phyloP scores from a whole-genome alignment of 2,888 invertebrate genomes.

The Melieria omissa region DNA sequence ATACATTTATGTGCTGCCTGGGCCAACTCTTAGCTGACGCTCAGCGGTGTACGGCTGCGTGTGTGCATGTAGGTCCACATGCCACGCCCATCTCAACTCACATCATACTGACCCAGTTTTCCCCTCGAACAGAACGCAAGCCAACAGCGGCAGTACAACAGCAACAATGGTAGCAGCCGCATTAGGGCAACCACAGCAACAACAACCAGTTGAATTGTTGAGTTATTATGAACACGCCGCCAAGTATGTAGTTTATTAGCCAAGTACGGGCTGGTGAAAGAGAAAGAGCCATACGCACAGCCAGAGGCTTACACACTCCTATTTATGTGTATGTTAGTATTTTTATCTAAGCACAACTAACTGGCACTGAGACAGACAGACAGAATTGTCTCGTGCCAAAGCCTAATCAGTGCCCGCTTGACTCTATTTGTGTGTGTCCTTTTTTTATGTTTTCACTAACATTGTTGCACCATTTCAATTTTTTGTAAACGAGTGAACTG shows the following conservation, averaged over 20 bases:
- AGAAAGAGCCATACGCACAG: too few species aligned
- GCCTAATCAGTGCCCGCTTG: constrained; percentile 22
- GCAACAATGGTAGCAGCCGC: not conserved
- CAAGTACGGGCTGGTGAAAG: constrained; percentile 2
- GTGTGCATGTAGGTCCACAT: too few species aligned
- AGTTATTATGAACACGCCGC: not conserved
- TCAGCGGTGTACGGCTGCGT: too few species aligned
- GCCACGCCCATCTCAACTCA: too few species aligned
- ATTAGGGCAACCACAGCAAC: not conserved
- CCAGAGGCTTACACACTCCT: too few species aligned
- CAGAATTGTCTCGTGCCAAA: constrained; percentile 25
- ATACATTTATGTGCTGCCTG: too few species aligned
- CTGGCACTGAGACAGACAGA: not conserved
- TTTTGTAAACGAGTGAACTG: constrained; percentile 22
- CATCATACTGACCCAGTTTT: too few species aligned
- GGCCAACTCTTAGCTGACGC: too few species aligned
- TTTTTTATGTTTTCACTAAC: constrained; percentile 3
- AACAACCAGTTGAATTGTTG: constrained; percentile 11
- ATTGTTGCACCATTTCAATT: not conserved
- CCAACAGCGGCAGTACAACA: constrained; percentile 10
- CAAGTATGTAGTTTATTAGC: not conserved
- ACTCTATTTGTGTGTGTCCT: not conserved
- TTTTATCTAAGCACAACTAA: too few species aligned
- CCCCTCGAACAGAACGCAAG: too few species aligned
- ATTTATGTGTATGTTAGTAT: too few species aligned